Conservation (phyloP, 1,140 invertebrate genomes). For the Eulimnadia texana region DNA sequence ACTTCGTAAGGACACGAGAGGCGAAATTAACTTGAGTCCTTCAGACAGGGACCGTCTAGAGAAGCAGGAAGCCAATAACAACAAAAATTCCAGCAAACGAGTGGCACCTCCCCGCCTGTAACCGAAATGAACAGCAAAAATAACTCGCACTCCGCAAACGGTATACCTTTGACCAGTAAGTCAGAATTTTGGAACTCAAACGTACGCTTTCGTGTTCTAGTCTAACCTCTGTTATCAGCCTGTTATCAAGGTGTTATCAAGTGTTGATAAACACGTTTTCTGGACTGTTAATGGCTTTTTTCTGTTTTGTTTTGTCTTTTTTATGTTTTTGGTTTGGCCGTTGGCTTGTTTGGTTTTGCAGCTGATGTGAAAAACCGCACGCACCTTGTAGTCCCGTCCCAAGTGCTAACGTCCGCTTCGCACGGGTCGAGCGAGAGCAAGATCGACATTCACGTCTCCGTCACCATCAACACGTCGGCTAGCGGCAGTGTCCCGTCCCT, state of each 20-base stretch:
- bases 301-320: conserved; percentile 11
- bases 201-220: too few species aligned
- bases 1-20: neutral
- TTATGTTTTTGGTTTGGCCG: neutral
- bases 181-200: too few species aligned
- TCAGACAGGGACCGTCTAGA: neutral
- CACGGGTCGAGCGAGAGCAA: conserved; percentile 57
- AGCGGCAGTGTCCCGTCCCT: neutral
- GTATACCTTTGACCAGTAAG: neutral
- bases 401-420: conserved; percentile 33
- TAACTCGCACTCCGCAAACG: neutral
- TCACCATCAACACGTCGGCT: conserved; percentile 36
- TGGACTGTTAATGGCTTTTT: too few species aligned
- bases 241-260: too few species aligned
- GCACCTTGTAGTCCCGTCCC: conserved; percentile 27
- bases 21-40: neutral
- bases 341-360: neutral
- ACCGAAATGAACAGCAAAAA: neutral
- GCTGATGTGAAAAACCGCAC: conserved; percentile 29
- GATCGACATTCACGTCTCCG: conserved; percentile 71
- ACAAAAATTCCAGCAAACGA: neutral
- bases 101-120: neutral
- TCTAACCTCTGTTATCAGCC: neutral
- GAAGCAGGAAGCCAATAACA: neutral
- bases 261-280: conserved; percentile 5